Evolutionary conservation across 2,113 vertebrate genomes (phyloP).

Genomic region (Pedionomus torquatus): DNA sequence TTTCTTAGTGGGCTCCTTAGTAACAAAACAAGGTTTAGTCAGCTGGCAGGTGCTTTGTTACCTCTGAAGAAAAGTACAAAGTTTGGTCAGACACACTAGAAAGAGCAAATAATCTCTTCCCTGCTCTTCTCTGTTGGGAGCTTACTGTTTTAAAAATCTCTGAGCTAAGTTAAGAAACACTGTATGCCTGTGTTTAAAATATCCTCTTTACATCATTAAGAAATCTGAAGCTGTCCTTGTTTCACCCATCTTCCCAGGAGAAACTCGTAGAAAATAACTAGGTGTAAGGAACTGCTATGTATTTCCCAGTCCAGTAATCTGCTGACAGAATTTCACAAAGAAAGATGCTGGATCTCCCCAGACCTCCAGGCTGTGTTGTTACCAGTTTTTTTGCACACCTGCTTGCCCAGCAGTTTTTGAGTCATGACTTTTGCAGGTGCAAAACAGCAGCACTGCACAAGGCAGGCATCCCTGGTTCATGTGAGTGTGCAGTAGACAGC

Average conservation of each 20-base stretch:
- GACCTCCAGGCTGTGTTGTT: background rate
- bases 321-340: background rate
- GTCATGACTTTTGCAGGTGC: background rate
- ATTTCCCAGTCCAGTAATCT: background rate
- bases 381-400: background rate
- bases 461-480: background rate
- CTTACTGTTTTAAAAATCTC: background rate
- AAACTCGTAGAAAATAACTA: background rate
- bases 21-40: background rate
- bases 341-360: background rate
- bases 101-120: background rate
- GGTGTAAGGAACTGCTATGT: background rate
- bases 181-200: background rate
- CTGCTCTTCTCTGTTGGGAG: background rate
- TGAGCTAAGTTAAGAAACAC: background rate
- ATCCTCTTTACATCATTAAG: background rate
- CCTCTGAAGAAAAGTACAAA: background rate
- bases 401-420: background rate
- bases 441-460: accelerated
- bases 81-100: background rate
- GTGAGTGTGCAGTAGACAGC: background rate
- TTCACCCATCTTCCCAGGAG: background rate
- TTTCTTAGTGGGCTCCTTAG: background rate
- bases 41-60: background rate
- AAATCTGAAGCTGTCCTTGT: background rate